Conservation (phyloP, 2,888 invertebrate species). For the Ophion ventricosus region DNA sequence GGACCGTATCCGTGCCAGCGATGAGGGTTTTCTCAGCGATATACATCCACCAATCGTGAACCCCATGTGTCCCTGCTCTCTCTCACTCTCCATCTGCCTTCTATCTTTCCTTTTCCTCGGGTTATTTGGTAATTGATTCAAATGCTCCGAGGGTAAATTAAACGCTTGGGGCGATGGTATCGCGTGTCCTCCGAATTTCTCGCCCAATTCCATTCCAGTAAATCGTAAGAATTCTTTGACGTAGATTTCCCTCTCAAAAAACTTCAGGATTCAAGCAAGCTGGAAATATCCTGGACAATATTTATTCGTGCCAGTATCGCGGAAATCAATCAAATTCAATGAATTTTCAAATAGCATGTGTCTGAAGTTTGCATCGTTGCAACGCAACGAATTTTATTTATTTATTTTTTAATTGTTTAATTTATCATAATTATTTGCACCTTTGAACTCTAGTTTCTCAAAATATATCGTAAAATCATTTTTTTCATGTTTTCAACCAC, state of each 20-base stretch:
- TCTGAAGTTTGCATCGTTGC: no score
- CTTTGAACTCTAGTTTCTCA: no score
- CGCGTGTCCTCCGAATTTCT: constrained; percentile 37
- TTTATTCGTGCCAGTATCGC: not conserved
- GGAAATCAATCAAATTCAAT: not conserved
- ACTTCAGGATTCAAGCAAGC: not conserved
- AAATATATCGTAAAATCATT: no score
- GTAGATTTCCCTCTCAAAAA: not conserved
- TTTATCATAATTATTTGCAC: no score
- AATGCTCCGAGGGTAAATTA: constrained; percentile 76
- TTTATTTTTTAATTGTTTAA: no score
- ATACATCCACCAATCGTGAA: constrained; percentile 70
- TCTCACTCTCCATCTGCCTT: not conserved
- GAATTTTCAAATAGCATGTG: not conserved
- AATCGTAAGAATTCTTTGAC: constrained; percentile 6
- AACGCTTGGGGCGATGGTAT: constrained; percentile 61
- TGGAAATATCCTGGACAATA: not conserved
- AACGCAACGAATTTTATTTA: no score
- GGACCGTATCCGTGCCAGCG: constrained; percentile 72
- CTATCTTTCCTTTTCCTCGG: constrained; percentile 19
- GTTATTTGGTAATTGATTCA: constrained; percentile 78
- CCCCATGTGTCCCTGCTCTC: constrained; percentile 54
- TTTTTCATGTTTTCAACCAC: no score
- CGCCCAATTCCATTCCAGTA: not conserved
- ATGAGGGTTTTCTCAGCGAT: constrained; percentile 70